These are phyloP conservation scores for Pollachius pollachius DNA, from an alignment of 2,113 vertebrate species.

Conservation along the genomic window DNA sequence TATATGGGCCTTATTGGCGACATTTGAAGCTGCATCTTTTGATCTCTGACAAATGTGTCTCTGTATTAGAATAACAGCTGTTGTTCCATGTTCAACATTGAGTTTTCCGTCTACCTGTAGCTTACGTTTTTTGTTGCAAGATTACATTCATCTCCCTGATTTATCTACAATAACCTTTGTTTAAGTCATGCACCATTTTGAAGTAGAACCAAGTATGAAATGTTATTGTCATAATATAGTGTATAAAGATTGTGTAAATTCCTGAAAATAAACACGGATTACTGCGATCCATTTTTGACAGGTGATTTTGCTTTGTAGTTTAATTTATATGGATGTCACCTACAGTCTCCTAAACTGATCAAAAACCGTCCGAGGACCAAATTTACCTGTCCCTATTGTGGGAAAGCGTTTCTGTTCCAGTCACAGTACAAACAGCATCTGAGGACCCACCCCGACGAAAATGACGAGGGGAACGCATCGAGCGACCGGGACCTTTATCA, in stretches of 20 bases:
- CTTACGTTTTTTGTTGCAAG: constrained; percentile 1
- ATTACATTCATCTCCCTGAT: neutral
- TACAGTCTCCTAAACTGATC: constrained; percentile 81
- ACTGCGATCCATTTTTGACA: constrained; percentile 2
- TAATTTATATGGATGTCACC: constrained; percentile 9
- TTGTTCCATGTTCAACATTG: neutral
- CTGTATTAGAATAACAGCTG: neutral
- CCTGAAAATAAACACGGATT: constrained; percentile 43
- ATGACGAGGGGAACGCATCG: constrained; percentile 65
- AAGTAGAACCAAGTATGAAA: neutral
- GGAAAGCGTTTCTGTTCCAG: constrained; percentile 90
- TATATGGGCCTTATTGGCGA: neutral
- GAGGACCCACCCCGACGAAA: constrained; percentile 89
- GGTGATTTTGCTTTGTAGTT: neutral
- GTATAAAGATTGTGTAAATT: constrained; percentile 25
- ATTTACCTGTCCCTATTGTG: constrained; percentile 88
- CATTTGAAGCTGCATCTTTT: constrained; percentile 1
- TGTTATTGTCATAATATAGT: neutral
- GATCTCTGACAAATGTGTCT: constrained; percentile 8
- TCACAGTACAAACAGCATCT: constrained; percentile 94
- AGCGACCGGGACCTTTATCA: constrained; percentile 72
- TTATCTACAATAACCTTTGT: neutral
- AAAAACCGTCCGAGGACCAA: constrained; percentile 84
- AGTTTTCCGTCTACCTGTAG: too few relatives aligned
- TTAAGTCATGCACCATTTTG: constrained; percentile 6